These are phyloP conservation scores for Teleopsis dalmanni DNA, from an alignment of 1,140 invertebrate species.

Conservation along the genomic window DNA sequence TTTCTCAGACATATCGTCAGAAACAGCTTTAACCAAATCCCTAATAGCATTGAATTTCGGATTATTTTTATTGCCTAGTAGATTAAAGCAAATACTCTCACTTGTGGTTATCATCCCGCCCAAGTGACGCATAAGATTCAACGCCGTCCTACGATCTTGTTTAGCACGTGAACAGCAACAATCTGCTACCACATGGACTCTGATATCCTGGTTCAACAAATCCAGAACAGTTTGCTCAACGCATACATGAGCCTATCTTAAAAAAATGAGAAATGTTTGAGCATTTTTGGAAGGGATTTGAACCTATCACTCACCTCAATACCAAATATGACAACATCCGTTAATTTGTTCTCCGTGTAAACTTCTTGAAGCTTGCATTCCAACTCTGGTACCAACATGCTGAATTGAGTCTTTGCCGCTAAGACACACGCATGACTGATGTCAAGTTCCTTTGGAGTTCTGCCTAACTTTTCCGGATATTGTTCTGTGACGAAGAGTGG, in stretches of 20 bases:
- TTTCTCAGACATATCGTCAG: conserved; percentile 32
- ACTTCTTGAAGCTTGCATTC: conserved; percentile 52
- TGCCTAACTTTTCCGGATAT: conserved; percentile 68
- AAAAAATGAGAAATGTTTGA: background rate
- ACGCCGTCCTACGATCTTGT: conserved; percentile 59
- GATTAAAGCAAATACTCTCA: conserved; percentile 70
- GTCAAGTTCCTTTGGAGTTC: conserved; percentile 69
- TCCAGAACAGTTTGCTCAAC: conserved; percentile 81
- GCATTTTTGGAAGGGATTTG: background rate
- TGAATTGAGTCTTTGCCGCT: conserved; percentile 74
- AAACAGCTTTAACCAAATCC: conserved; percentile 22
- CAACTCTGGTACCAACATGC: conserved; percentile 74
- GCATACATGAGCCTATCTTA: conserved; percentile 68
- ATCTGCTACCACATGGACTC: conserved; percentile 81
- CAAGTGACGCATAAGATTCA: conserved; percentile 66
- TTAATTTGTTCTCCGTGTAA: conserved; percentile 45
- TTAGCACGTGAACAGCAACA: conserved; percentile 67
- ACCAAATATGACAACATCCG: conserved; percentile 73
- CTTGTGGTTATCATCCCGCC: conserved; percentile 71
- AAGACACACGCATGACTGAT: conserved; percentile 55
- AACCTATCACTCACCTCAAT: conserved; percentile 56
- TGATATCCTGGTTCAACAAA: conserved; percentile 56
- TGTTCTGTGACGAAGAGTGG: conserved; percentile 81
- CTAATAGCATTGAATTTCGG: conserved; percentile 57
- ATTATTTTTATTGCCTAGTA: conserved; percentile 66